Evolutionary conservation across 1,140 invertebrate species (phyloP), one percentile per base, ranked within the genome.

Genomic region (Drosophila subpulchrella): DNA sequence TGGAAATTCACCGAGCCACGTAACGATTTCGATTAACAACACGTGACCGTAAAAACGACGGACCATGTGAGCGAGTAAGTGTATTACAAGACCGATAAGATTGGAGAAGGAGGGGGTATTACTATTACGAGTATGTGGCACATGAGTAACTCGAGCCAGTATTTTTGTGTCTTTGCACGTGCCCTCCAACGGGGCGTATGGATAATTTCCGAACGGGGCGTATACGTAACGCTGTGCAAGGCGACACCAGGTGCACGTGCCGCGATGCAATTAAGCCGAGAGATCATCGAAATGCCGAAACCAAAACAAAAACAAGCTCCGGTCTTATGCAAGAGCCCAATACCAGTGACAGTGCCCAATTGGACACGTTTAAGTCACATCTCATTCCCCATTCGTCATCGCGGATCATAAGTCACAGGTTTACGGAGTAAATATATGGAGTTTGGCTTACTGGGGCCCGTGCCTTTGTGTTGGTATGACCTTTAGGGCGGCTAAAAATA

Each of bases 401-500:
- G 27, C 41, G 20, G 66, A 70, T 71, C 51, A 27, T 3, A 27
- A 27, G 34, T n/a, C 32, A 12, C 24, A 57, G 12, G 41, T 36
- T 41, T 24, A 13, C 32, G 50, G 15, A 51, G 27, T 46, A 17
- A 38, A 47, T 4, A 4, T 4, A 4, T 27, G 27, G 47, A 68
- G 50, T 68, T 30, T 44, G 51, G 66, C 55, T 71, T 27, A 47
- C 41, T 27, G 34, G 32, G 34, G 32, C 5, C 48, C 27, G 42
- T 46, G 24, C 56, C 48, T 60, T 34, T 61, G 53, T 71, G 38
- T 75, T 75, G 55, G 42, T 24, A 27, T 81, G 81, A 84, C 81
- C 81, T 85, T 85, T 85, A 47, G 65, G 68, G 65, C 42, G 36
- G 73, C 71, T 88, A 88, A 60, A 86, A 82, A 86, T 86, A 88